Base-by-base conservation (phyloP, 2,113 vertebrate species). In the Andinoacara biseriatus region DNA sequence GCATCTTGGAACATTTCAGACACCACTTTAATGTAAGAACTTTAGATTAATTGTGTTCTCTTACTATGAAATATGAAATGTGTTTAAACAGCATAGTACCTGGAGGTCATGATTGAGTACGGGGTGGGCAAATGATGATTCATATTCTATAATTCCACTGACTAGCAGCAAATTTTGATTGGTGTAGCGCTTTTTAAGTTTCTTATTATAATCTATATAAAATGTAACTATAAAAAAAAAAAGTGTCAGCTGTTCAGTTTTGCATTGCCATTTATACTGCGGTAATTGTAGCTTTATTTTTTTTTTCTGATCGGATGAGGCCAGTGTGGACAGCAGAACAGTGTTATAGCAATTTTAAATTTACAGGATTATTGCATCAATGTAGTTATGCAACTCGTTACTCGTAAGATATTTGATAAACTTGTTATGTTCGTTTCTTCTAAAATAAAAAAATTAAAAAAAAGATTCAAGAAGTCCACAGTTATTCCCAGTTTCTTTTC, bases 311-410 rank as follows among this genome's bases (percentile, higher is more conserved):
- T 13, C 3, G 0, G 3, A 54, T 20, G 6, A 54, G 49, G 49
- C 26, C 67, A 72, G 26, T 8, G 67, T 54, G 18, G 18, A 72
- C 26, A 72, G 20, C 46, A 72, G 31, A 7, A 33, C 29, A 29
- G 46, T 49, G 46, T 72, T 33, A 72, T 54, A 33, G 46, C 67
- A 72, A 72, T n/a, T 54, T 72, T 72, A 54, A n/a, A 72, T 72
- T 54, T 10, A 54, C 46, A 54, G 18, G 26, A 72, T 54, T 72
- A 33, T 72, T 54, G 10, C 26, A 72, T 54, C 67, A 72, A n/a
- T 54, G 46, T 72, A 72, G 46, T 72, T 72, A 54, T 6, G 31
- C n/a, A 72, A 72, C 18, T 52, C 31, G 24, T 72, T 52, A 52
- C n/a, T 9, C 20, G 43, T 31, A 72, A 54, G 67, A 54, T n/a